These are phyloP conservation scores for Noctua pronuba DNA, from an alignment of 2,888 invertebrate species.

Conservation along the genomic window DNA sequence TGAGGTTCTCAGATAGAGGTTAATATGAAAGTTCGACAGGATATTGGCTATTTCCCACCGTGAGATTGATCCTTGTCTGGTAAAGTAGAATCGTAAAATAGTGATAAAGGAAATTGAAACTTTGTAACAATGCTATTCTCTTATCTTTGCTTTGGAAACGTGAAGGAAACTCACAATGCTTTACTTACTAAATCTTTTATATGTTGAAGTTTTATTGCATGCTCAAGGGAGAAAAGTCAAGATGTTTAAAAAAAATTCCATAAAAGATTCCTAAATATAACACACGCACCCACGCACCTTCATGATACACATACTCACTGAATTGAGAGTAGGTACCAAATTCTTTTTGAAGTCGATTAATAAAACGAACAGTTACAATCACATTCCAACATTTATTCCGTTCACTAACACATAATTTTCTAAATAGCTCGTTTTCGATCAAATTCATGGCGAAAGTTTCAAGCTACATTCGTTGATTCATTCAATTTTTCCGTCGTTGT, in stretches of 20 bases:
- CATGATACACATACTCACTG: neutral
- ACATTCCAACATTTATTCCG: conserved; percentile 7
- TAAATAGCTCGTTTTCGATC: neutral
- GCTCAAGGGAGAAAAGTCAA: neutral
- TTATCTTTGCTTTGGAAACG: neutral
- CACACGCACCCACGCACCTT: neutral
- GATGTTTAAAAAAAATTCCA: neutral
- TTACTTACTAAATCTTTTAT: neutral
- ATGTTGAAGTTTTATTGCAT: neutral
- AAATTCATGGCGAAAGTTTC: neutral
- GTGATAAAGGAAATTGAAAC: neutral
- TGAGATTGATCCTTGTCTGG: neutral
- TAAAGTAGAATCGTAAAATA: neutral
- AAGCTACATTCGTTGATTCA: neutral
- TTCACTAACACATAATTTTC: conserved; percentile 2
- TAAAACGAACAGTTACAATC: conserved; percentile 6
- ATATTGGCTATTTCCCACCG: neutral
- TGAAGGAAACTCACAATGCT: neutral
- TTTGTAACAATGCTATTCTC: neutral
- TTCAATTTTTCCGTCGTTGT: neutral
- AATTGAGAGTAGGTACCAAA: conserved; percentile 4
- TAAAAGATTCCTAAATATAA: conserved; percentile 16
- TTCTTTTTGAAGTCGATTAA: conserved; percentile 19
- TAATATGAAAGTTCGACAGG: neutral
- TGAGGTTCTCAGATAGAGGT: neutral